phyloP scores from a whole-genome alignment of 2,797 vertebrate species.

The Masticophis lateralis region DNA sequence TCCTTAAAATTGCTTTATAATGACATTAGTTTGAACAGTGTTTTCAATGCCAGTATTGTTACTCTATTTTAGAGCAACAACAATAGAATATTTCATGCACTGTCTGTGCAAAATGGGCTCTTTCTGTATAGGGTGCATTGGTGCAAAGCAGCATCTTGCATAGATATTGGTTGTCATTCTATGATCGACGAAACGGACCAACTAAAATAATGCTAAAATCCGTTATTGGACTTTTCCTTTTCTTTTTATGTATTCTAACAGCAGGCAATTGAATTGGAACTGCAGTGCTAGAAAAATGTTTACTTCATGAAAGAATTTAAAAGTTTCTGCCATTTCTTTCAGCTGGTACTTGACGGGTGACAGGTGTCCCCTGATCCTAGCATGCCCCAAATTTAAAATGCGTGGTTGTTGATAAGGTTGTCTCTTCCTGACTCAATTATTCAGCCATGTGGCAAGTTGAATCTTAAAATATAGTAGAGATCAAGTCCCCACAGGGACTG shows the following conservation, averaged over 20 bases:
- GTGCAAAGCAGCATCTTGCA: background rate
- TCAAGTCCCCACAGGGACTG: background rate
- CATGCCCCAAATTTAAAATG: background rate
- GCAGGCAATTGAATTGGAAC: background rate
- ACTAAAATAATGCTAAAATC: background rate
- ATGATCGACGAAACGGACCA: background rate
- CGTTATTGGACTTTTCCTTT: background rate
- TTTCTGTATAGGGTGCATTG: background rate
- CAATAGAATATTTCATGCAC: background rate
- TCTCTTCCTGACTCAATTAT: background rate
- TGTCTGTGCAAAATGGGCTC: background rate
- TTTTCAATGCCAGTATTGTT: background rate
- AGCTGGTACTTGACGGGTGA: background rate
- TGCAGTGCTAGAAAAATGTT: too few species aligned
- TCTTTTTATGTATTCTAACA: background rate
- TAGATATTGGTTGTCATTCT: background rate
- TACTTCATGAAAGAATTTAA: background rate
- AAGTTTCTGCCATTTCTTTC: background rate
- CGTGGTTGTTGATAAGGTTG: background rate
- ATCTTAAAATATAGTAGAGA: background rate
- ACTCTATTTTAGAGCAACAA: background rate
- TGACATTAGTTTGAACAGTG: background rate
- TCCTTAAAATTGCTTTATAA: background rate
- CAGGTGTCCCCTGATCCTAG: background rate
- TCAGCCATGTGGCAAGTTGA: background rate